Evolutionary conservation across 2,113 vertebrate species (phyloP), one percentile per base, ranked within the genome.

Genomic region (Clarias gariepinus): DNA sequence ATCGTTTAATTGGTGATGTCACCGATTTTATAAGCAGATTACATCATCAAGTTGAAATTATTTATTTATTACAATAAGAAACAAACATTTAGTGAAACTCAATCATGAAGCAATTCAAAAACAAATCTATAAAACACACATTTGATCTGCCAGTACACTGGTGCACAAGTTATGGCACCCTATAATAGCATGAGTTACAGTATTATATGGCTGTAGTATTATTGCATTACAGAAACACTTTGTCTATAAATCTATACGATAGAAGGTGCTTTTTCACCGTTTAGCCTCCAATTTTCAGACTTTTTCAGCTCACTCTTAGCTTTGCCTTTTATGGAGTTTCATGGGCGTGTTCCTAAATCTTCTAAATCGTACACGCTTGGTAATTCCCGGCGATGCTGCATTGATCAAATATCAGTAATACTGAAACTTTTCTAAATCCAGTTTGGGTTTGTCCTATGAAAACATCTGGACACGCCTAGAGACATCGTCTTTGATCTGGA

Each of bases 401-500:
- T 60, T 60, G 18, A 60, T 7, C 60, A 61, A 61, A 61, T 21
- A 21, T 60, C 58, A 60, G 58, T 19, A 60, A 1, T 21, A 60
- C 58, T 21, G 6, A 2, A 61, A 61, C 63, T 12, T 66, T 28
- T 66, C 10, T 28, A 28, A 25, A 52, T 13, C 23, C 6, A 12
- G 10, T 25, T 52, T 4, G 3, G 7, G 19, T 25, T 52, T 25
- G 23, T 76, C 41, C 41, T 13, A 0, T n/a, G 23, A 15, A 76
- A 73, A 25, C 9, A 11, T 55, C 74, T 52, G 58, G 90, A 88
- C 89, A 86, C 83, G 89, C 78, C 92, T 88, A 88, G 89, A 57
- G 85, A 87, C 52, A 18, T 53, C n/a, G 61, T 85, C 61, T 90
- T 60, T 86, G 69, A 30, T 84, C 84, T 8, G 8, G 47, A 47